Base-by-base conservation (phyloP, 2,113 vertebrate genomes). In the Carassius auratus region DNA sequence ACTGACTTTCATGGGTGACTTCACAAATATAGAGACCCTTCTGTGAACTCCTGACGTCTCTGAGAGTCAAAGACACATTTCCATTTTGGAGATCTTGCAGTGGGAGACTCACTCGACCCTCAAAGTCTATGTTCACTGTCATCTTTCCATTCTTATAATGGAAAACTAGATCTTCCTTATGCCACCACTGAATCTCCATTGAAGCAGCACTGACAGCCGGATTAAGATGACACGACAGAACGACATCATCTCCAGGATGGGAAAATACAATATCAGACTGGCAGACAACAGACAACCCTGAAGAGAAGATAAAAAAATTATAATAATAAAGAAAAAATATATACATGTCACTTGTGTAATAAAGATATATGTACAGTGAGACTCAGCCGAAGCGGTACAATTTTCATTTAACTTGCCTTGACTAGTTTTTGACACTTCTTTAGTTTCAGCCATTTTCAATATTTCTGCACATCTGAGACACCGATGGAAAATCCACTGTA, bases 141-240 rank as follows among this genome's bases (percentile, higher is more conserved):
- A 83, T 6, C 69, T 42, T 48, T 3, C 80, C 69, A 8, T 80
- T 66, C 21, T 71, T 88, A 86, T 76, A 84, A 38, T 68, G 42
- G 57, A 68, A 85, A 19, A 86, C 33, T 10, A 55, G 86, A 62
- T 85, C 83, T 0, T 8, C 76, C 8, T 57, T 66, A 2, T 77
- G 68, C 19, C 71, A 83, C 88, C 79, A 88, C 17, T 68, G n/a
- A 14, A 88, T 55, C 42, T 90, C 88, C 89, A 89, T 86, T 76
- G 76, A 4, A 48, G 48, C 84, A 5, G 68, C 83, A 15, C 83
- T 90, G 69, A 76, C 73, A 13, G 85, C 79, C 1, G 86, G 84
- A 3, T 84, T 74, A 30, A 90, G 87, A 59, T 84, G 76, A 84
- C 76, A 87, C 4, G 84, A 76, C 66, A 87, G 84, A n/a, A 80